Evolutionary conservation across 2,888 invertebrate genomes (phyloP), one percentile per base, ranked within the genome.

Genomic region (Antheraea assamensis): DNA sequence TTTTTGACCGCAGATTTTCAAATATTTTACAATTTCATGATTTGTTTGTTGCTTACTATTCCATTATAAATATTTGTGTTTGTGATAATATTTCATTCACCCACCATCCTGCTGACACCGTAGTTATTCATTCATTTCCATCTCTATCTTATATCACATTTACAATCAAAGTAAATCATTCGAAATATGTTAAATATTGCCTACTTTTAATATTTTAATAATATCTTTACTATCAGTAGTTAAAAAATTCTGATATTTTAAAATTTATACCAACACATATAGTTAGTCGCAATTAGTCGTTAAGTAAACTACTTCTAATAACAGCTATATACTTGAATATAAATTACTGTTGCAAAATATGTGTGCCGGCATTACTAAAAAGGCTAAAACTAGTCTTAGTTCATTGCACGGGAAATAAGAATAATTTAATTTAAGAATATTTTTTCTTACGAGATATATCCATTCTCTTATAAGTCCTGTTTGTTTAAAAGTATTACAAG

Each of bases 321-420:
- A 72, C 52, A 64, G 71, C 64, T 71, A 42, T 42, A 42, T 42
- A 64, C 30, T 64, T 66, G 64, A 78, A 82, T 82, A 80, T 83
- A 82, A 83, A 85, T 85, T 78, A 76, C 77, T 71, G 76, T 85
- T 86, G 83, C 86, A 78, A 83, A 81, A 85, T 80, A 76, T 75
- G 74, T 49, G 61, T 71, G 72, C 72, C 71, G 66, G 55, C 71
- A 68, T 68, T 73, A 35, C 70, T 58, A 71, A 71, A 75, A 55
- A 76, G 73, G 55, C 27, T 64, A 64, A 64, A 64, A 64, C 61
- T 35, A 70, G 52, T 30, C 24, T 70, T 70, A 35, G 35, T 55
- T 68, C 19, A 70, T n/a, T 30, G 35, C 52, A 70, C 68, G 31
- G 52, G 35, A 66, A 72, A 21, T 66, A 47, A 52, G n/a, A 52